Evolutionary conservation across 2,797 vertebrate species (phyloP).

Genomic region (Galagoides demidoff): DNA sequence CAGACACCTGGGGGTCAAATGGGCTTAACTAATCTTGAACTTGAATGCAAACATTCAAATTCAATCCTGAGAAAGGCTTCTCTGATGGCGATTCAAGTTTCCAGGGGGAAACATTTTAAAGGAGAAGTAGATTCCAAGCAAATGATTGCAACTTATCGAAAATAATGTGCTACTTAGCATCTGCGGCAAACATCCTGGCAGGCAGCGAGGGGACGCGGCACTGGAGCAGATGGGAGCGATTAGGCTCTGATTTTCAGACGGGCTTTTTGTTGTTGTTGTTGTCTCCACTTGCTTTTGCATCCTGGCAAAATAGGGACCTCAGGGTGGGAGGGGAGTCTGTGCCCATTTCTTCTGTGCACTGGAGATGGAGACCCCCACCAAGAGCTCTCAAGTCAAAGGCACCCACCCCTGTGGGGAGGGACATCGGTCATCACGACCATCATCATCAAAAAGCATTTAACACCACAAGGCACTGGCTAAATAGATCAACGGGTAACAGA

Average conservation of each 20-base stretch:
- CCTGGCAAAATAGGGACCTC: neutral
- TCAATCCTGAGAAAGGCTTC: neutral
- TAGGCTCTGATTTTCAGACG: constrained; percentile 87
- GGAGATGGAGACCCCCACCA: neutral
- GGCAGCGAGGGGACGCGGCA: constrained; percentile 84
- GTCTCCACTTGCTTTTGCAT: constrained; percentile 78
- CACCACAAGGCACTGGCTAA: constrained; percentile 13
- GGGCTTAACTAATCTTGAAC: neutral
- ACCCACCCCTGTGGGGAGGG: neutral
- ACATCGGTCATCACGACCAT: neutral
- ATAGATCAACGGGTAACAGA: neutral
- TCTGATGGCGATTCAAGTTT: constrained; percentile 77
- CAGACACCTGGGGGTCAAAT: neutral
- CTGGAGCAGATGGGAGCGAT: constrained; percentile 88
- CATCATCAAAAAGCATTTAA: constrained; percentile 21
- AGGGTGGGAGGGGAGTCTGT: neutral
- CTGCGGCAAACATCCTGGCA: constrained; percentile 86
- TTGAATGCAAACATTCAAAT: fast-evolving
- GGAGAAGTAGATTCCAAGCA: constrained; percentile 86
- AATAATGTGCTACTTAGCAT: constrained; percentile 89
- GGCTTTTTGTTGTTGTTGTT: constrained; percentile 73
- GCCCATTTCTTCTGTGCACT: neutral
- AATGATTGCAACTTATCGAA: constrained; percentile 88
- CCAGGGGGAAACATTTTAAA: constrained; percentile 86
- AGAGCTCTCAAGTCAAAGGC: neutral